Evolutionary conservation across 2,113 vertebrate species (phyloP), one percentile per base, ranked within the genome.

Genomic region (Aptenodytes forsteri): DNA sequence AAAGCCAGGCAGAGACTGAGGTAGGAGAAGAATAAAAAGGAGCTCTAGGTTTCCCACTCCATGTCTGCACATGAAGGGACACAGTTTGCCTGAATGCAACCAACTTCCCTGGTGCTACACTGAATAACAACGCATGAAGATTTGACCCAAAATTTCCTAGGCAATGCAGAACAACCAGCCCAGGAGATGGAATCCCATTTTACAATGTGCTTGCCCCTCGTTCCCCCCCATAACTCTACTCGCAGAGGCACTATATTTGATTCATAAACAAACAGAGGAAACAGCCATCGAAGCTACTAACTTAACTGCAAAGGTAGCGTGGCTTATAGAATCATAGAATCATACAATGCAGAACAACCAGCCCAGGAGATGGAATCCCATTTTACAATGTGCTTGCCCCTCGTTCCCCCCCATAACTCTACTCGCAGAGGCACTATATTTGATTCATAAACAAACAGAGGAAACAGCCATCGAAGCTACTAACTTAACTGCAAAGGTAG

Each of bases 161-260:
- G 22, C 34, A 42, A 52, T 7, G 11, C 27, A 66, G 11, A 81
- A 38, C 9, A 42, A 65, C 5, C 3, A 23, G 16, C 14, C 34
- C 26, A 54, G 52, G 44, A 77, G 17, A 83, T 7, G 2, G 6
- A 22, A 79, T 44, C 11, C 46, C 73, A 6, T 52, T 83, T 40
- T 38, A 76, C 9, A 44, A 16, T 1, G 2, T 25, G 25, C 19
- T 79, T 0, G 0, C 9, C 19, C 54, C 38, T 38, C 3, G 1
- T 38, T 65, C 8, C 6, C 6, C 3, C 20, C 21, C 10, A 8
- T 7, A 79, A 55, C n/a, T 90, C 56, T 50, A 9, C 50, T 58
- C 8, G 1, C 6, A 71, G 52, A 79, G 47, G 21, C 38, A 40
- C n/a, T 42, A 7, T 23, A 81, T 82, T 75, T 65, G 54, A 61